Conservation (phyloP, 2,113 vertebrate genomes). For the Trematomus loennbergii region DNA sequence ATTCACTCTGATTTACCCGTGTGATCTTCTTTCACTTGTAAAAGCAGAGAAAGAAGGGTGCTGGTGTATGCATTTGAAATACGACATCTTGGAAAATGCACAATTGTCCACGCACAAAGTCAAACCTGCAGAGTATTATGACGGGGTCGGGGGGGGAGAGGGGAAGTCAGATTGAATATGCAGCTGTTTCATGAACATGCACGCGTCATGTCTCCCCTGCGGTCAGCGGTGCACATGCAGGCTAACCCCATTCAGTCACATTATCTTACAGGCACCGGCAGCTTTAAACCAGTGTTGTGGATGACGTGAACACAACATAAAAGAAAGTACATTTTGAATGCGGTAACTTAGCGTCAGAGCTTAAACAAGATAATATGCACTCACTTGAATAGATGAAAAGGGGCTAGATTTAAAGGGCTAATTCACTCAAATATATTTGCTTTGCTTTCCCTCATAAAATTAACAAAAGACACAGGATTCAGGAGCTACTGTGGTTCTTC, state of each 20-base stretch:
- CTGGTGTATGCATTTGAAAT: background rate
- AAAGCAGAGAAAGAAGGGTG: background rate
- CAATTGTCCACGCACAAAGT: conserved; percentile 25
- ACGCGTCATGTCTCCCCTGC: conserved; percentile 69
- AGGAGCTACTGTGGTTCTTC: too few relatives aligned
- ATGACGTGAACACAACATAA: conserved; percentile 26
- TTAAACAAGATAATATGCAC: background rate
- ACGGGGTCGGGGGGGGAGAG: conserved; percentile 41
- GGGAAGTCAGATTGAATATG: conserved; percentile 63
- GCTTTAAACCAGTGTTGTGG: conserved; percentile 29
- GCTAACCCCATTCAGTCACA: conserved; percentile 82
- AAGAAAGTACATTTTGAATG: background rate
- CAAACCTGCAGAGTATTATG: conserved; percentile 34
- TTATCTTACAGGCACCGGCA: conserved; percentile 67
- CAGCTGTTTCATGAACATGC: conserved; percentile 49
- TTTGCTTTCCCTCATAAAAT: background rate
- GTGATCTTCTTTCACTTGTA: background rate
- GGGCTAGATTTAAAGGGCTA: background rate
- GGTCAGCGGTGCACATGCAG: conserved; percentile 63
- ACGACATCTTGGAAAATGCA: conserved; percentile 29
- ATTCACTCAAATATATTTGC: background rate
- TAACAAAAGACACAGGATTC: too few relatives aligned
- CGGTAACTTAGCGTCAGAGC: background rate
- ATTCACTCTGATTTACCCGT: background rate
- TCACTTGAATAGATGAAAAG: background rate